Evolutionary conservation across 2,797 vertebrate genomes (phyloP).

Genomic region (Sarcoramphus papa): DNA sequence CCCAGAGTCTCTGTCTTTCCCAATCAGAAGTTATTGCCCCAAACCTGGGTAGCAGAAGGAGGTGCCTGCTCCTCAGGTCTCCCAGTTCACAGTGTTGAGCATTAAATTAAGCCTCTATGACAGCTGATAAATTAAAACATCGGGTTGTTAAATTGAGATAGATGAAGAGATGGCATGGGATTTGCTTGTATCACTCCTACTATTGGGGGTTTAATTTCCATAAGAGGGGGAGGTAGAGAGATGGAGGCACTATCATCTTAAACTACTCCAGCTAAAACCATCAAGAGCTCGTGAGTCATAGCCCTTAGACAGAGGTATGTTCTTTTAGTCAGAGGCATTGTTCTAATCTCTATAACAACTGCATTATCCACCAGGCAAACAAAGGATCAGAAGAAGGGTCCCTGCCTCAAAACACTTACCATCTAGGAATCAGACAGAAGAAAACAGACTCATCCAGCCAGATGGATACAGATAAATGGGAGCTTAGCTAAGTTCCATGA

Average conservation of each 20-base stretch:
- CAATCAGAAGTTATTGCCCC: neutral
- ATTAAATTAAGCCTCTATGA: neutral
- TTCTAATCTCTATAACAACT: conserved; percentile 7
- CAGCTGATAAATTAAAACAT: neutral
- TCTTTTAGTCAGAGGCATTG: conserved; percentile 11
- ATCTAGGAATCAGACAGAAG: neutral
- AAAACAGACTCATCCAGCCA: neutral
- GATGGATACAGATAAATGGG: neutral
- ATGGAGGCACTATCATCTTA: neutral
- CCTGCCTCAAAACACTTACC: neutral
- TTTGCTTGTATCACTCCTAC: neutral
- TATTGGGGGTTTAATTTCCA: neutral
- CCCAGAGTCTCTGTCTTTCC: neutral
- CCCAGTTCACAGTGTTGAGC: neutral
- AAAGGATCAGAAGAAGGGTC: neutral
- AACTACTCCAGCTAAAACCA: neutral
- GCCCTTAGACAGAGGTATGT: neutral
- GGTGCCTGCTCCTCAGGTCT: neutral
- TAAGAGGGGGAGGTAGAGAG: neutral
- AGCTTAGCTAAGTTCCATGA: neutral
- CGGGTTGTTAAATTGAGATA: neutral
- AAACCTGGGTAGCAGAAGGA: neutral
- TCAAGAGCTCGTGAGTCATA: neutral
- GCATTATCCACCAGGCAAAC: neutral
- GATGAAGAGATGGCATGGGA: neutral